phyloP scores from a whole-genome alignment of 2,888 invertebrate species.

The Imbricaverruca yamaguchii region DNA sequence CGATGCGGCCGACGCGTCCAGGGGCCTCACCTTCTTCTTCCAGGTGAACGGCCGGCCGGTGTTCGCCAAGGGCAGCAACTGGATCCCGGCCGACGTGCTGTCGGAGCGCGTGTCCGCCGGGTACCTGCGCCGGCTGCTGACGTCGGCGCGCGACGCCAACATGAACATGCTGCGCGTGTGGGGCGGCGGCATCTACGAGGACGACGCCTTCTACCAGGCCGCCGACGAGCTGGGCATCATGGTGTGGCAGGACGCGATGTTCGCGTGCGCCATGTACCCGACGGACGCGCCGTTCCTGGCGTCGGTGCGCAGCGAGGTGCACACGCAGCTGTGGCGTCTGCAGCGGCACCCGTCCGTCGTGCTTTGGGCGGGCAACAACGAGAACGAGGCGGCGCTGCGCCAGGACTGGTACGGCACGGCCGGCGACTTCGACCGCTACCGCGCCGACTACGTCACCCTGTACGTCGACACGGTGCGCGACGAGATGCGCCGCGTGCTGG shows the following conservation, averaged over 20 bases:
- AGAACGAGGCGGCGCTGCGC: conserved; percentile 51
- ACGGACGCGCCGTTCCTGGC: conserved; percentile 59
- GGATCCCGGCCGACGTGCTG: conserved; percentile 79
- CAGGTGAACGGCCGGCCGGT: conserved; percentile 73
- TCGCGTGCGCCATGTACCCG: conserved; percentile 93
- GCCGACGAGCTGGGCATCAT: conserved; percentile 84
- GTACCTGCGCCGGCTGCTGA: conserved; percentile 54
- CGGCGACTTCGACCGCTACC: conserved; percentile 50
- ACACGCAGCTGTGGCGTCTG: conserved; percentile 70
- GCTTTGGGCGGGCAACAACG: conserved; percentile 54
- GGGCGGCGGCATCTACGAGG: conserved; percentile 97
- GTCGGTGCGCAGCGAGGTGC: conserved; percentile 66
- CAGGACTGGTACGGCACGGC: conserved; percentile 50
- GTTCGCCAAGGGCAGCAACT: conserved; percentile 93
- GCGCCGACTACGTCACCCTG: conserved; percentile 68
- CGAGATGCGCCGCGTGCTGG: not conserved
- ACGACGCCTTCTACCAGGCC: conserved; percentile 71
- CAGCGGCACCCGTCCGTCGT: conserved; percentile 65
- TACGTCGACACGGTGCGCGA: conserved; percentile 66
- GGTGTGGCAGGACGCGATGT: conserved; percentile 97
- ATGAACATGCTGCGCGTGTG: conserved; percentile 95
- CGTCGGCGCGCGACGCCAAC: conserved; percentile 63
- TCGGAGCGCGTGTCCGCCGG: conserved; percentile 60
- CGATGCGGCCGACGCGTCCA: conserved; percentile 26
- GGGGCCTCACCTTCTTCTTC: conserved; percentile 75